Base-by-base conservation (phyloP, 2,888 invertebrate species). In the Mamestra brassicae region DNA sequence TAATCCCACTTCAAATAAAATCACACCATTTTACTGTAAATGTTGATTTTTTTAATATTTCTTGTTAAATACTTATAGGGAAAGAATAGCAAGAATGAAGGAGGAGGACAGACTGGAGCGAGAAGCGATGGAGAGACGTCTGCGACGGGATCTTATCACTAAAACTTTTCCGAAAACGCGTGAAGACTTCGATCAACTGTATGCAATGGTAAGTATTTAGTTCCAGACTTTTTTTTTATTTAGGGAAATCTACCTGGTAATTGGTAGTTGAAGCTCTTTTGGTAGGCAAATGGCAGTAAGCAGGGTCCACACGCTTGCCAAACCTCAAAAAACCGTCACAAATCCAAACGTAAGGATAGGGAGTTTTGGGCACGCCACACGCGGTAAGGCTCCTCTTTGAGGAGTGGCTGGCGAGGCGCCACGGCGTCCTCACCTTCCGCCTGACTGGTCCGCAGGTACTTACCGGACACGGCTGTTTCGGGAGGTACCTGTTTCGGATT, bases 121-220 rank as follows among this genome's bases (percentile, higher is more conserved):
- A 17, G 95, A 96, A 80, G 97, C 97, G 63, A 94, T 97, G 87
- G 96, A 96, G 77, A 95, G 95, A 78, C 95, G 97, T 69, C 92
- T 97, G 80, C 94, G 97, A 52, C 94, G 93, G 52, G 97, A 97
- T 88, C 94, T 97, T 26, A 93, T 97, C 50, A 97, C 97, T 8
- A 97, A 97, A 92, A 97, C 97, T n/a, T 97, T 97, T 89, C 98
- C 98, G 0, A 97, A 97, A 86, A 97, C 97, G 7, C 97, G 97
- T 74, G 97, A 97, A 86, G 98, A 98, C 91, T 98, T 98, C 88
- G 97, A 98, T 85, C 97, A 98, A 94, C 94, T 98, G 2, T 98
- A 97, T 89, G 97, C 97, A 36, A 97, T 97, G 97, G 96, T 97
- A 89, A 85, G 81, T 65, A 26, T 26, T 26, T 26, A 26, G 26